Base-by-base conservation (phyloP, 2,797 vertebrate species). In the Falco cherrug region DNA sequence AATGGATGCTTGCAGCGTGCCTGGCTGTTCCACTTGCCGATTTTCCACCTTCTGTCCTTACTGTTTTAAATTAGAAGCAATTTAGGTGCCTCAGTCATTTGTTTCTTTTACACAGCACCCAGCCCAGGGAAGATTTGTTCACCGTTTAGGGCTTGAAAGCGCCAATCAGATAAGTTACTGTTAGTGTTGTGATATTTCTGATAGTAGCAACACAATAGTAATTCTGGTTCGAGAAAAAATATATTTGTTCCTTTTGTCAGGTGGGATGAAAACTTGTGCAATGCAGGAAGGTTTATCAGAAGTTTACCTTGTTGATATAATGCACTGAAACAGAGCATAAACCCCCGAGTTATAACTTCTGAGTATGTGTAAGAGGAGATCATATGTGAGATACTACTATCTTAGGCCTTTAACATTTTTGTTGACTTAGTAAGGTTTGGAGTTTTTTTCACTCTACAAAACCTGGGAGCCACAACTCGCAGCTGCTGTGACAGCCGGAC, bases 381-480 rank as follows among this genome's bases (percentile, higher is more conserved):
- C 8, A 1, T 4, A 2, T 3, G 17, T 19, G n/a, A 48, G 35
- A 18, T 63, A 37, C 4, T 5, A 9, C 2, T 37, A 31, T 24
- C 19, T 9, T 13, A 35, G 51, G 41, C n/a, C 43, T 69, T 80
- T 19, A 10, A 43, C 28, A 29, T 20, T 47, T 48, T 8, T 47
- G 37, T n/a, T 48, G 47, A 21, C 10, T 45, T 11, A 1, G 31
- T 31, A 73, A 65, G 16, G 10, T 5, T 48, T 75, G 59, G n/a
- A 17, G 5, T 4, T n/a, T 13, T 16, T 41, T 15, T 65, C 13
- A 5, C 50, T 57, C 54, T 18, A 24, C 16, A 17, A 29, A 37
- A 22, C 9, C 29, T 22, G 33, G 68, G 15, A 71, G 63, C 48
- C n/a, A 43, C 1, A 3, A 7, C 26, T 17, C 6, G 3, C 3